These are phyloP conservation scores for Tragelaphus strepsiceros DNA, from an alignment of 2,113 vertebrate species.

Conservation along the genomic window DNA sequence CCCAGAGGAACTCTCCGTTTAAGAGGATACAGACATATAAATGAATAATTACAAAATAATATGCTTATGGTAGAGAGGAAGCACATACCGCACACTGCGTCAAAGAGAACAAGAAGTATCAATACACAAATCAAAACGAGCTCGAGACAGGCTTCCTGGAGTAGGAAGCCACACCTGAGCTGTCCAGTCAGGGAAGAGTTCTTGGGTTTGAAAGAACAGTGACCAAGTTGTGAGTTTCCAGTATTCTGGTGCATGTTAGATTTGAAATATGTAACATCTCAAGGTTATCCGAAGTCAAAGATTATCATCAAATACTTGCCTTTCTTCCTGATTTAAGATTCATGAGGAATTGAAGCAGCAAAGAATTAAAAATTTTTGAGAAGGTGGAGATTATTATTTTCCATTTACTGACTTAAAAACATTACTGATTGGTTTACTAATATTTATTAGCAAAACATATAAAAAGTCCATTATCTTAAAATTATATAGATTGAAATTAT, in stretches of 20 bases:
- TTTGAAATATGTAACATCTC: background rate
- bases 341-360: background rate
- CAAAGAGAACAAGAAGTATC: background rate
- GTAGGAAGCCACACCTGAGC: background rate
- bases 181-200: background rate
- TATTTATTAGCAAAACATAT: background rate
- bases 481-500: background rate
- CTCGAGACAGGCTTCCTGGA: background rate
- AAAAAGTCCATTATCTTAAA: background rate
- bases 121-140: background rate
- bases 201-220: background rate
- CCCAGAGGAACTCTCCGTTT: background rate
- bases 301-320: background rate
- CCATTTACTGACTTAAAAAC: background rate
- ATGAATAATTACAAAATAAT: background rate
- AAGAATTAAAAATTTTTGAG: background rate
- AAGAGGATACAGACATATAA: background rate
- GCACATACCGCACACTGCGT: background rate
- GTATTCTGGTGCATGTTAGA: background rate
- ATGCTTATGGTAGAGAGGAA: background rate
- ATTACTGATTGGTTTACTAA: background rate
- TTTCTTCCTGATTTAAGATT: background rate
- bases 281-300: background rate
- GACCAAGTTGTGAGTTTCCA: background rate
- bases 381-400: background rate